Base-by-base conservation (phyloP, 2,888 invertebrate species). In the Phania funesta region DNA sequence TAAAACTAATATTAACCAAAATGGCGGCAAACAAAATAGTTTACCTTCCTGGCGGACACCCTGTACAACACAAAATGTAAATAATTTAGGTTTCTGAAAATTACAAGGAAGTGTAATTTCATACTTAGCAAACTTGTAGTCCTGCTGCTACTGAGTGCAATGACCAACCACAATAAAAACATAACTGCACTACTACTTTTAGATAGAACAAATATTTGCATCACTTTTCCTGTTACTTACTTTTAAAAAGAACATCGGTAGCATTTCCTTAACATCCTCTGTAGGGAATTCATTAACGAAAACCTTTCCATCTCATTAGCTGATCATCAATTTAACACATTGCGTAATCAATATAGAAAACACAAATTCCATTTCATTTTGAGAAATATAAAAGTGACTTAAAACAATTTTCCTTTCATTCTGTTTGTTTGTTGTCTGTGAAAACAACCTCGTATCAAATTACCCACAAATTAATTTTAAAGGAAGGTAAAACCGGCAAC, bases 401-500 rank as follows among this genome's bases (percentile, higher is more conserved):
- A 32, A 13, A 22, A 67, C 1, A 32, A 60, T 38, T 75, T 67
- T 75, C 48, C 38, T 41, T 29, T 50, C 18, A 11, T 54, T 41
- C 7, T 26, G 3, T 73, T 62, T 20, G 50, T 68, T 54, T 68
- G 67, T 29, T 41, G 44, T 64, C 18, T 65, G 52, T 74, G 18
- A 52, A 52, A 26, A 52, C 52, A 38, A n/a, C 54, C 46, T 74
- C 44, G 44, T 76, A 41, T 76, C 68, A 68, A 46, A 68, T 76
- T 76, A 68, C 76, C 56, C 78, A 78, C 71, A 78, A 78, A 78
- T 71, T 78, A 78, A 78, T 78, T 65, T 78, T 65, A 52, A 58
- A n/a, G n/a, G n/a, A 71, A 78, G 64, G 78, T 78, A 78, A 71
- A 76, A 76, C 60, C 68, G 41, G 29, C 68, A 76, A 60, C 60